Evolutionary conservation across 2,113 vertebrate genomes (phyloP).

Genomic region (Rana temporaria): DNA sequence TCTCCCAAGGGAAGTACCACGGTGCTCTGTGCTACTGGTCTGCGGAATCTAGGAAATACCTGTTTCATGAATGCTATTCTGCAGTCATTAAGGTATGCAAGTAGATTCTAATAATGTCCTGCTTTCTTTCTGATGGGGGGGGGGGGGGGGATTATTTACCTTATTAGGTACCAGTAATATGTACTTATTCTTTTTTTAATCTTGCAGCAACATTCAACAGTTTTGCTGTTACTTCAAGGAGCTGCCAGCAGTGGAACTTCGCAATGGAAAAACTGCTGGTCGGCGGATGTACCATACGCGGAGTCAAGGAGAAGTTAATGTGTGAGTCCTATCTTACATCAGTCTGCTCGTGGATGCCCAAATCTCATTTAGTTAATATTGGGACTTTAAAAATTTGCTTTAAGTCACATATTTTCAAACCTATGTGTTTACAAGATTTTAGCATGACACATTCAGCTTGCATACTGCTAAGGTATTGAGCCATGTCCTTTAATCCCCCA

Average conservation of each 20-base stretch:
- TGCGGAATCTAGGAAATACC: conserved; percentile 94
- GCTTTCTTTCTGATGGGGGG: background rate
- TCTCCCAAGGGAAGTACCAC: conserved; percentile 78
- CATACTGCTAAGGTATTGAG: too few species aligned
- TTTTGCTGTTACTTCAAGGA: conserved; percentile 99
- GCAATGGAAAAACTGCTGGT: conserved; percentile 95
- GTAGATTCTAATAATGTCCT: background rate
- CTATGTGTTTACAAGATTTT: too few species aligned
- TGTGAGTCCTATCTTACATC: conserved; percentile 79
- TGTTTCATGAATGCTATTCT: conserved; percentile 99
- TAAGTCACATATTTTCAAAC: too few species aligned
- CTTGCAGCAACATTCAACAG: conserved; percentile 90
- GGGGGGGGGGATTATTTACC: background rate
- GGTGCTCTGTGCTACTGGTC: conserved; percentile 88
- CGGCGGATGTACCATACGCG: conserved; percentile 95
- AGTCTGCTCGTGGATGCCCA: too few species aligned
- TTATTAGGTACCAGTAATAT: background rate
- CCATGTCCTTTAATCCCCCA: background rate
- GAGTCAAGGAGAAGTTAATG: conserved; percentile 94
- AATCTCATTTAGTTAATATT: too few species aligned
- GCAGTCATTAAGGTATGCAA: conserved; percentile 95
- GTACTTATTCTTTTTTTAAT: background rate
- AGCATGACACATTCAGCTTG: too few species aligned
- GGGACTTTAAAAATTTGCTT: too few species aligned
- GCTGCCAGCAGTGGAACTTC: conserved; percentile 91